phyloP scores from a whole-genome alignment of 2,113 vertebrate genomes.

The Saccopteryx bilineata region DNA sequence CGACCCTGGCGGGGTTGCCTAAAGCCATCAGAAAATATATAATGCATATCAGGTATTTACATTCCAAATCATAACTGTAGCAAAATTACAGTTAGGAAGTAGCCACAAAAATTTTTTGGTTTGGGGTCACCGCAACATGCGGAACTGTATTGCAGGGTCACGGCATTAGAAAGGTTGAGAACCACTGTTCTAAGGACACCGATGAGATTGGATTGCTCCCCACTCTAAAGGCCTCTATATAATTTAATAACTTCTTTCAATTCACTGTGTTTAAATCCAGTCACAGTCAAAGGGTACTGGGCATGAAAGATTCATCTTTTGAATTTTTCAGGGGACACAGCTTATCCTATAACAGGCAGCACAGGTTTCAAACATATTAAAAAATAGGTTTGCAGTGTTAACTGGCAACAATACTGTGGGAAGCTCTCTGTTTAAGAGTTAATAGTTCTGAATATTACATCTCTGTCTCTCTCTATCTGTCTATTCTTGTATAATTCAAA shows the following conservation, averaged over 20 bases:
- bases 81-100: too few relatives aligned
- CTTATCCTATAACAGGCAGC: background rate
- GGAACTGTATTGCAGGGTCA: too few relatives aligned
- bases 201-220: fast-evolving
- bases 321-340: background rate
- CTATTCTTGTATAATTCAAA: background rate
- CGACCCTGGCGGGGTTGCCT: too few relatives aligned
- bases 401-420: fast-evolving
- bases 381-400: background rate
- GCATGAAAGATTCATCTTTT: background rate
- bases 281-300: fast-evolving
- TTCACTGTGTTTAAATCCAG: background rate
- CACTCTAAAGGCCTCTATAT: background rate
- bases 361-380: background rate
- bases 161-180: too few relatives aligned
- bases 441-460: background rate
- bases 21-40: too few relatives aligned
- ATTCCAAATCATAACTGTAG: too few relatives aligned
- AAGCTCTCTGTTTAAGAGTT: background rate
- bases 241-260: background rate
- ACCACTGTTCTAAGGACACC: background rate
- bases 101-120: too few relatives aligned
- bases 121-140: too few relatives aligned
- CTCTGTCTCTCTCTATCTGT: background rate
- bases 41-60: too few relatives aligned